Base-by-base conservation (phyloP, 1,140 invertebrate genomes). In the Drosophila varians region DNA sequence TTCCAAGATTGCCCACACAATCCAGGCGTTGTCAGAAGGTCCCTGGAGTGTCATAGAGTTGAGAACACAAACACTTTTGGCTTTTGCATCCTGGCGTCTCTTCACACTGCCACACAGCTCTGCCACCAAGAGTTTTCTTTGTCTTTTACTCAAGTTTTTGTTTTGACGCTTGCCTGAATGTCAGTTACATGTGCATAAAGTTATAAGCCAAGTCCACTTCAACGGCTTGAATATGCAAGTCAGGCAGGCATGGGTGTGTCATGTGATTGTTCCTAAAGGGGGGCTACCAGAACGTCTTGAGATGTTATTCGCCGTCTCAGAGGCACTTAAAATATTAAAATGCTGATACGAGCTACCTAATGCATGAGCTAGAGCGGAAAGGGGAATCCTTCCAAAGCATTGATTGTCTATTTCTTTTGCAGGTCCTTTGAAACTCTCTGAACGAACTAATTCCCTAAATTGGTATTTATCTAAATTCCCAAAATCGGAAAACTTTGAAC, bases 111-210 rank as follows among this genome's bases (percentile, higher is more conserved):
- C 55, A 54, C 26, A 54, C 26, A 26, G 18, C 45, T 51, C 42
- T 54, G 43, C 43, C 42, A 25, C 38, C 46, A 19, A 12, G 43
- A 51, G 34, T 61, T 72, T 72, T 52, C 55, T 73, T 73, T 71
- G 77, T 43, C 31, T 73, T 73, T 62, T 42, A 25, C 47, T 49
- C 51, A 45, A 66, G 60, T 58, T 74, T 74, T 74, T 74, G 77
- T 83, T 83, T 73, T 68, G 62, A 69, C 62, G 77, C 62, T 69
- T 51, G 64, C 57, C 42, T 52, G 73, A 71, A 84, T 84, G 79
- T 72, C 71, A 84, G 70, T 78, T 72, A 72, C 79, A 84, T 75
- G 75, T 84, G 70, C 68, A 71, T 57, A 75, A 66, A 72, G 49
- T 83, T 78, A 84, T 78, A 68, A 57, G 56, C 65, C 52, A 58